Percentiles rank a stretch among this genome's conserved stretches.
phyloP scores from a whole-genome alignment of 2,113 vertebrate species.

The Dryoscopus gambensis region DNA sequence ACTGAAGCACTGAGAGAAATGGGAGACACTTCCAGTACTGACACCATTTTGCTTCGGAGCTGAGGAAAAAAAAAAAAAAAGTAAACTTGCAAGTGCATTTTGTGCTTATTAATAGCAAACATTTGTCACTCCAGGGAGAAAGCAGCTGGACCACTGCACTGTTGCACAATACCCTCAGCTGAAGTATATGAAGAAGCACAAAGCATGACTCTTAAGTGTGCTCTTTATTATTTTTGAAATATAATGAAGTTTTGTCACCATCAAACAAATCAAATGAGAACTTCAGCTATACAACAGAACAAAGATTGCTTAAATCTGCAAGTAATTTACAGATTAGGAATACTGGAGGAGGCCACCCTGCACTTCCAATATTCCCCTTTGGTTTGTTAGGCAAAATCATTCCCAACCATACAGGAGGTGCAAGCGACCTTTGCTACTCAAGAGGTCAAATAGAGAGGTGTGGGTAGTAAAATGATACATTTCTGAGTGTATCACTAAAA shows the following conservation, averaged over 20 bases:
- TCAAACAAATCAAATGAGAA: not conserved
- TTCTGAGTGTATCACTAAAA: not conserved
- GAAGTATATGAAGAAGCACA: not conserved
- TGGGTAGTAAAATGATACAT: no score
- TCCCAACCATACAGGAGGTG: fast-evolving
- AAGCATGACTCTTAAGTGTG: not conserved
- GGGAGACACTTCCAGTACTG: not conserved
- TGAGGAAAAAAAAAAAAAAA: not conserved
- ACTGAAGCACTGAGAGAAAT: not conserved
- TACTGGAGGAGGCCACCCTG: not conserved
- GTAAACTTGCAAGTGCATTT: not conserved
- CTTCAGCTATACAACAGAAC: not conserved
- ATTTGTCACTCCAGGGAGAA: not conserved
- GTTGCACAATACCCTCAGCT: not conserved
- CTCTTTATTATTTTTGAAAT: not conserved
- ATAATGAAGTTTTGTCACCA: not conserved
- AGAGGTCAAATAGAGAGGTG: not conserved
- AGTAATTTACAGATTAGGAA: not conserved
- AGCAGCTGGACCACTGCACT: not conserved
- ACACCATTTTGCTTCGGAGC: not conserved
- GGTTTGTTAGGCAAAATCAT: not conserved
- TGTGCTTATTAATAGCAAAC: not conserved
- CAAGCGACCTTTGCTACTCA: fast-evolving
- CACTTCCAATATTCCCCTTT: fast-evolving
- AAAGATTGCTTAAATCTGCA: not conserved